Evolutionary conservation across 2,888 invertebrate species (phyloP).

Genomic region (Acrobasis suavella): DNA sequence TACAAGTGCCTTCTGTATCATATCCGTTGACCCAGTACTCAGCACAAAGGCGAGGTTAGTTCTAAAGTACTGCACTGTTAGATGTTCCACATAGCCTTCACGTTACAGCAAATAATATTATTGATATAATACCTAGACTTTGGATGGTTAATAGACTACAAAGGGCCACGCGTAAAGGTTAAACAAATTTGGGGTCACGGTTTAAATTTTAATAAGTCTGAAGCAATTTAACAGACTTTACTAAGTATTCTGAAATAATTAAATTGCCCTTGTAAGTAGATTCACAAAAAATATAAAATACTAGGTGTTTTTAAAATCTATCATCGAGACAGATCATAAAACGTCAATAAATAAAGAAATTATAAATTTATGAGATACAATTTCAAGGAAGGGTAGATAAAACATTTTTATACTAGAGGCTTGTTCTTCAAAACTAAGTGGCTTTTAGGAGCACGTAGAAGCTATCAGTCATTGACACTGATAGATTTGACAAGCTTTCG

Average conservation of each 20-base stretch:
- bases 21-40: slow-evolving; percentile 42
- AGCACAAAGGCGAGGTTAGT: slow-evolving; percentile 42
- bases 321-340: too few relatives aligned
- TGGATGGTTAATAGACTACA: slow-evolving; percentile 11
- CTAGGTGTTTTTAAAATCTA: too few relatives aligned
- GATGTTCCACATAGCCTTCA: slow-evolving; percentile 15
- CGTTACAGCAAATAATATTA: slow-evolving; percentile 5
- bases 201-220: background rate
- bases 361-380: too few relatives aligned
- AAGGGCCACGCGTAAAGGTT: slow-evolving; percentile 14
- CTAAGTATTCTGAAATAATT: background rate
- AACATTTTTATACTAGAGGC: too few relatives aligned
- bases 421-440: too few relatives aligned
- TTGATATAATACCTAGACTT: slow-evolving; percentile 4
- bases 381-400: too few relatives aligned
- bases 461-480: too few relatives aligned
- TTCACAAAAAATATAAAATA: too few relatives aligned
- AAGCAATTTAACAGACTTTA: background rate
- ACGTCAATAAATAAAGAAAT: too few relatives aligned
- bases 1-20: slow-evolving; percentile 36
- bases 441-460: too few relatives aligned
- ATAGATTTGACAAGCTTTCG: too few relatives aligned
- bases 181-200: slow-evolving; percentile 12
- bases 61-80: slow-evolving; percentile 16
- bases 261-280: background rate